Percentiles rank a stretch among this genome's conserved stretches.
Conservation (phyloP, 1,140 invertebrate genomes). For the Luehdorfia chinensis region DNA sequence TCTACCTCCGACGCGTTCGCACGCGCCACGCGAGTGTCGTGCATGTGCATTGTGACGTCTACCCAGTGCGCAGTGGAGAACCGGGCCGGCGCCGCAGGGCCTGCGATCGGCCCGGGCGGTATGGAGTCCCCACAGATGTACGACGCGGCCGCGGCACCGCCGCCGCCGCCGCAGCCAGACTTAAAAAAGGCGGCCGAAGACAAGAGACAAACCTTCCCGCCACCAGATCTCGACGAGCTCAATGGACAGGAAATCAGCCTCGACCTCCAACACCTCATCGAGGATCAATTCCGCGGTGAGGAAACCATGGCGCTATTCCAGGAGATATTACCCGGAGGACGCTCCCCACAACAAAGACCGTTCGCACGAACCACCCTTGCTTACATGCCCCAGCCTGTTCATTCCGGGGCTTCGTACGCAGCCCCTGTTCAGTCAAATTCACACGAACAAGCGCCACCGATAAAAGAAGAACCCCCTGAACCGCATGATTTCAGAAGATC, state of each 20-base stretch:
- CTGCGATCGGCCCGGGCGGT: slow-evolving; percentile 66
- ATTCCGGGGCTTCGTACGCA: slow-evolving; percentile 86
- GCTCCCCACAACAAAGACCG: slow-evolving; percentile 73
- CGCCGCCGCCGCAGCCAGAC: slow-evolving; percentile 75
- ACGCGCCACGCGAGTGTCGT: slow-evolving; percentile 49
- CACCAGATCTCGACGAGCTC: slow-evolving; percentile 89
- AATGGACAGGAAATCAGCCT: slow-evolving; percentile 93
- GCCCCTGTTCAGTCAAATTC: slow-evolving; percentile 78
- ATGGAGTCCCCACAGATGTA: slow-evolving; percentile 87
- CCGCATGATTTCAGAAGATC: slow-evolving; percentile 82
- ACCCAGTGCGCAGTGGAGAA: slow-evolving; percentile 69
- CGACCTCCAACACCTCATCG: slow-evolving; percentile 92
- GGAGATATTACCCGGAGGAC: slow-evolving; percentile 85
- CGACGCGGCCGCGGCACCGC: slow-evolving; percentile 77
- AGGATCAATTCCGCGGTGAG: slow-evolving; percentile 91
- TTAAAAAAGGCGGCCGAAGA: slow-evolving; percentile 67
- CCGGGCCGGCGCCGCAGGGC: slow-evolving; percentile 66
- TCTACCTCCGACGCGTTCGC: slow-evolving; percentile 49
- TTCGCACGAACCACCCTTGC: slow-evolving; percentile 84
- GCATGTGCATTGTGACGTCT: slow-evolving; percentile 62
- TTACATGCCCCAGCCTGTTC: slow-evolving; percentile 94
- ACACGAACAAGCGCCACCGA: slow-evolving; percentile 79
- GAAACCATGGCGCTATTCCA: slow-evolving; percentile 84
- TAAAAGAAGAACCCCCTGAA: slow-evolving; percentile 90
- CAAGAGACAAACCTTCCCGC: slow-evolving; percentile 80